These are phyloP conservation scores for Ariopsis seemanni DNA, from an alignment of 2,113 vertebrate genomes.

Conservation along the genomic window DNA sequence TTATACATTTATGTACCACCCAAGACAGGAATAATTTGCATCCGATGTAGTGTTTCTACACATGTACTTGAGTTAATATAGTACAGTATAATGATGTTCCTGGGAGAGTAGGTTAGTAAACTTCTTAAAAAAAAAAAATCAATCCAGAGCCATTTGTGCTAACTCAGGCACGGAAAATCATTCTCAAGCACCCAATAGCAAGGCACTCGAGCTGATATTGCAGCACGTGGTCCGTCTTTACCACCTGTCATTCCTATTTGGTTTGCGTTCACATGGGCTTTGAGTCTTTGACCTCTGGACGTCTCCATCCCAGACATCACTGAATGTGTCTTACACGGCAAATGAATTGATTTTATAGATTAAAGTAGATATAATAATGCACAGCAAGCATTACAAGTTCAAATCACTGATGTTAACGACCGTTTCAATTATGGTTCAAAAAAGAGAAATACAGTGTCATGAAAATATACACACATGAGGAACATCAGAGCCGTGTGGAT, in stretches of 20 bases:
- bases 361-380: background rate
- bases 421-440: background rate
- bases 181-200: background rate
- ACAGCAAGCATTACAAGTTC: background rate
- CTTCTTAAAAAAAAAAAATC: background rate
- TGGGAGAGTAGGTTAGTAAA: background rate
- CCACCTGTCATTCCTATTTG: conserved; percentile 55
- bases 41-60: background rate
- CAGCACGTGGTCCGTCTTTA: conserved; percentile 7
- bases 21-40: conserved; percentile 4
- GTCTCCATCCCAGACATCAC: conserved; percentile 53
- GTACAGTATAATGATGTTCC: background rate
- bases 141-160: background rate
- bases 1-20: conserved; percentile 2
- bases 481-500: no score
- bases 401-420: background rate
- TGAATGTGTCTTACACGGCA: conserved; percentile 17
- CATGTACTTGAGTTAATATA: background rate
- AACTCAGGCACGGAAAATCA: background rate
- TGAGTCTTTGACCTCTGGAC: conserved; percentile 52
- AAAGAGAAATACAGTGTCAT: background rate
- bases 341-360: background rate
- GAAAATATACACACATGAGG: no score
- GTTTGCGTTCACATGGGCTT: conserved; percentile 36
- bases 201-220: background rate